Conservation (phyloP, 1,140 invertebrate species). For the Drosophila erecta region DNA sequence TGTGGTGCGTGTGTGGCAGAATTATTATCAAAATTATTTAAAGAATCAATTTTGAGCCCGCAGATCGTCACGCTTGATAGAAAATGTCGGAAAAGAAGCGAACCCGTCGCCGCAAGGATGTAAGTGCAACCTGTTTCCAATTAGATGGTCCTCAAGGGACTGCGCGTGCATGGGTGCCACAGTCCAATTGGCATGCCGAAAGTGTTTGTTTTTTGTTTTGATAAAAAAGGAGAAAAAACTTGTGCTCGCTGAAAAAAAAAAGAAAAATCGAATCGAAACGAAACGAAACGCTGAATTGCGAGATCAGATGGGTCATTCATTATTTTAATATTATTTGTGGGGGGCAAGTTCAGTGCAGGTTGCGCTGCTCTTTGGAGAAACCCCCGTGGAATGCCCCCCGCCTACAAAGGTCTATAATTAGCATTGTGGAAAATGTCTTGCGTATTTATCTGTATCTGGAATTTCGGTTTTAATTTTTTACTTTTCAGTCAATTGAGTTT, state of each 20-base stretch:
- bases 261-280: background rate
- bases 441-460: conserved; percentile 4
- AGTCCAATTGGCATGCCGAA: conserved; percentile 56
- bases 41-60: conserved; percentile 39
- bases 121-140: conserved; percentile 57
- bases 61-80: conserved; percentile 10
- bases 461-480: conserved; percentile 6
- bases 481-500: conserved; percentile 22
- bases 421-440: conserved; percentile 10
- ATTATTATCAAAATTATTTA: conserved; percentile 54
- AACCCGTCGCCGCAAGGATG: conserved; percentile 82
- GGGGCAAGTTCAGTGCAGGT: conserved; percentile 43
- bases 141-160: background rate
- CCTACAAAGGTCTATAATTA: conserved; percentile 61
- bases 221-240: conserved; percentile 13
- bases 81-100: conserved; percentile 84
- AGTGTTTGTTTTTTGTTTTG: conserved; percentile 64
- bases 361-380: conserved; percentile 3
- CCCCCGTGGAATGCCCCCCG: conserved; percentile 18
- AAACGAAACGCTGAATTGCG: conserved; percentile 20
- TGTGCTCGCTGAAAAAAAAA: conserved; percentile 11
- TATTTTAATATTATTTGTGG: conserved; percentile 6
- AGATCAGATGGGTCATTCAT: conserved; percentile 2
- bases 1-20: conserved; percentile 71
- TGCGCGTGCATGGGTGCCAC: conserved; percentile 29